A percentile compares a stretch with the other conserved stretches of the same genome.
These are phyloP conservation scores for Benthosema pterotum DNA, from an alignment of 2,797 vertebrate genomes.

Conservation along the genomic window DNA sequence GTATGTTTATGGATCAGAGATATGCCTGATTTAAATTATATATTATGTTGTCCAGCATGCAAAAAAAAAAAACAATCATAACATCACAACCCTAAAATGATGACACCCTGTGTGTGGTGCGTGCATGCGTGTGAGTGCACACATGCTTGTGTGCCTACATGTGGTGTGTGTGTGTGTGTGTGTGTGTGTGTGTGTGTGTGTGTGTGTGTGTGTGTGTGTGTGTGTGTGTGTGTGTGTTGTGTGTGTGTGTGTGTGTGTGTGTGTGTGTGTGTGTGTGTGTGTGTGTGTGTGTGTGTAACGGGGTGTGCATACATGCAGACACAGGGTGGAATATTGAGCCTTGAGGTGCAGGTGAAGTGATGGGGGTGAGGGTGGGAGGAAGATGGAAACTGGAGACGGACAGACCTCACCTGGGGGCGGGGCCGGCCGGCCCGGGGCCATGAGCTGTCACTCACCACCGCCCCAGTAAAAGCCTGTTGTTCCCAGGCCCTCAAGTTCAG, in stretches of 20 bases:
- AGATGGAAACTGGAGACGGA: slow-evolving; percentile 55
- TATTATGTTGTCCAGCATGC: too few species aligned
- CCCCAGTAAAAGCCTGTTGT: slow-evolving; percentile 44
- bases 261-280: slow-evolving; percentile 1
- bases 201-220: slow-evolving; percentile 2
- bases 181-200: slow-evolving; percentile 6
- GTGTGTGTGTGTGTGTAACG: slow-evolving; percentile 7
- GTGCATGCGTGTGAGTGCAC: slow-evolving; percentile 1
- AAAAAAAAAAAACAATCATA: too few species aligned
- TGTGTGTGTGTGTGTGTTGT: not conserved
- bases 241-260: slow-evolving; percentile 12
- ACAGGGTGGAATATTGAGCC: slow-evolving; percentile 45
- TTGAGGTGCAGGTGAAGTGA: slow-evolving; percentile 31
- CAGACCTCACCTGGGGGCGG: slow-evolving; percentile 72
- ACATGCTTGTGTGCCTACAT: too few species aligned
- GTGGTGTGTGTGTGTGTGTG: slow-evolving; percentile 10
- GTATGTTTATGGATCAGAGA: too few species aligned
- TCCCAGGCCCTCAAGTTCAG: slow-evolving; percentile 77
- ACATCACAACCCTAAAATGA: too few species aligned
- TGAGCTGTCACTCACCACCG: slow-evolving; percentile 66
- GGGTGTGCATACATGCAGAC: slow-evolving; percentile 5
- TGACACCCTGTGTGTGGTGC: not conserved
- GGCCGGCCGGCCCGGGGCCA: slow-evolving; percentile 61
- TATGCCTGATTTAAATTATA: too few species aligned
- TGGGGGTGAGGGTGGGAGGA: slow-evolving; percentile 26